phyloP scores from a whole-genome alignment of 2,888 invertebrate species.

The Mythimna impura region DNA sequence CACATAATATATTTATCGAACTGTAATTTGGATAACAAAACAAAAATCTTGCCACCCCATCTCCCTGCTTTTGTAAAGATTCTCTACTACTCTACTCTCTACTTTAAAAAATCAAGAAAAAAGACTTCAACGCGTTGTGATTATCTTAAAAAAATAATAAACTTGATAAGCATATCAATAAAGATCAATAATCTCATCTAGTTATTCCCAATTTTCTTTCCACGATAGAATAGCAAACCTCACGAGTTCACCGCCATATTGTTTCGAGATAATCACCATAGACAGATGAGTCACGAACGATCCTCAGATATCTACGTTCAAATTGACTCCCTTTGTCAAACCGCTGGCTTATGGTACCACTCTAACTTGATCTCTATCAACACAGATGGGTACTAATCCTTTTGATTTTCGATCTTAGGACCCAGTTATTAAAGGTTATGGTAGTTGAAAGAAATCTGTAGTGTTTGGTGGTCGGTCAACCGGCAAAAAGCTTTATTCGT shows the following conservation, averaged over 20 bases:
- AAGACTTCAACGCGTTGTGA: not conserved
- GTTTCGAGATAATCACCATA: conserved; percentile 81
- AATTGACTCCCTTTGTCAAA: conserved; percentile 86
- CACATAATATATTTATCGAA: too few relatives aligned
- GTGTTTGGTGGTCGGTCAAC: conserved; percentile 50
- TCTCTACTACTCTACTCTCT: rapidly evolving
- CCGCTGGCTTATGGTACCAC: conserved; percentile 68
- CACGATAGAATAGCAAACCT: conserved; percentile 59
- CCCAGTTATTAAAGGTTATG: conserved; percentile 33
- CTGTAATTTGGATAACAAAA: too few relatives aligned
- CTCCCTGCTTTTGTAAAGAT: not conserved
- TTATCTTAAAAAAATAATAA: conserved; percentile 6
- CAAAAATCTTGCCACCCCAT: too few relatives aligned
- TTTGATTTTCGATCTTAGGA: conserved; percentile 43
- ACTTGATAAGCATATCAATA: conserved; percentile 28
- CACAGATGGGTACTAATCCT: conserved; percentile 36
- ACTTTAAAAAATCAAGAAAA: not conserved
- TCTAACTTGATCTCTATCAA: conserved; percentile 63
- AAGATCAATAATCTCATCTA: conserved; percentile 40
- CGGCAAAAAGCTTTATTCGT: conserved; percentile 64
- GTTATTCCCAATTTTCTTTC: conserved; percentile 55
- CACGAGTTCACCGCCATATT: conserved; percentile 71
- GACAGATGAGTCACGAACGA: conserved; percentile 86
- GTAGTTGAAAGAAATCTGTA: conserved; percentile 30
- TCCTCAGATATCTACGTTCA: conserved; percentile 79